Base-by-base conservation (phyloP, 2,888 invertebrate genomes). In the Cephus sareptanus region DNA sequence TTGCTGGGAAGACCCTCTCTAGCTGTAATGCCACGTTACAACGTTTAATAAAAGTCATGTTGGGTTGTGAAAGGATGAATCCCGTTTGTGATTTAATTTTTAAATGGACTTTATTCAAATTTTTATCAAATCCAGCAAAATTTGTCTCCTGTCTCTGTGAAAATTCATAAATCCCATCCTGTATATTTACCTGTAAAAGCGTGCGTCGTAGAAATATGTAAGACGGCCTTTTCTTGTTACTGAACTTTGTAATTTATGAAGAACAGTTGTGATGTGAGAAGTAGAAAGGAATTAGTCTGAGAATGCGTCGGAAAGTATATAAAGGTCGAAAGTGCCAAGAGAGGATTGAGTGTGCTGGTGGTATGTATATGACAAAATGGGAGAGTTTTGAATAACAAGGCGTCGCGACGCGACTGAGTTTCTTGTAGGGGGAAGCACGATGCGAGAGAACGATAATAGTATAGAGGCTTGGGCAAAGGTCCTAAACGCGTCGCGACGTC, bases 41-140 rank as follows among this genome's bases (percentile, higher is more conserved):
- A 56, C 79, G 83, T 85, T 87, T 82, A 85, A 84, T 83, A 84
- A 85, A 85, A 85, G 80, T 82, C 79, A 79, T 68, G 69, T 37
- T 79, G 69, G 76, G 9, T 80, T 75, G 80, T 79, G 69, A 76
- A 69, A 56, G 23, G 56, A 56, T 56, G 56, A 56, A 56, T 56
- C 2, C 23, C 23, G 9, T 56, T 56, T 56, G 56, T 23, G 23
- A 23, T 56, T 56, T 56, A 56, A 56, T 9, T 56, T 56, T 56
- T 56, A 15, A 56, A 56, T 56, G 9, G 0, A 56, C 1, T 9
- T 1, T 23, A 56, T 56, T 56, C 56, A 23, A 23, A 56, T 23
- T 56, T 56, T 2, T 23, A 56, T 56, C 23, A 23, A 56, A 56
- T 56, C 23, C 56, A 56, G 9, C 2, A 2, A 56, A 56, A 9